Evolutionary conservation across 2,888 invertebrate genomes (phyloP).

Genomic region (Synergus laeviventris): DNA sequence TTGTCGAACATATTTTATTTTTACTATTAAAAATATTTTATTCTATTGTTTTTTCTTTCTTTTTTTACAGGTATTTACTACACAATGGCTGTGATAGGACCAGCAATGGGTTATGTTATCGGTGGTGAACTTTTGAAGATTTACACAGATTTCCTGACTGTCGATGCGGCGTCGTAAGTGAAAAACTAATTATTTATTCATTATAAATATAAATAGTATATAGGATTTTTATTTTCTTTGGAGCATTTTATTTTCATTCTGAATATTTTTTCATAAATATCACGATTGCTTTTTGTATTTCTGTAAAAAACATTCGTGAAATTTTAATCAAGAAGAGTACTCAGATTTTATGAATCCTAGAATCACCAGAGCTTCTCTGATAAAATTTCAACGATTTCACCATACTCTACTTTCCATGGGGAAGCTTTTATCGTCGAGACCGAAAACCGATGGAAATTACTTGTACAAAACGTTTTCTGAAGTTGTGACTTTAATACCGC

Average conservation of each 20-base stretch:
- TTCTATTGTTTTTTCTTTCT: neutral
- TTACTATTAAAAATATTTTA: too few species aligned
- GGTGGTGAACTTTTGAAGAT: slow-evolving; percentile 89
- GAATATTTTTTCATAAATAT: neutral
- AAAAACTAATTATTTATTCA: neutral
- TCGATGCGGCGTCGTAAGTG: slow-evolving; percentile 83
- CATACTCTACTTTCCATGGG: neutral
- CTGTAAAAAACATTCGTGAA: neutral
- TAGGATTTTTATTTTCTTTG: neutral
- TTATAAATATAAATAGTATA: neutral
- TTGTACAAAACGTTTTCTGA: slow-evolving; percentile 5
- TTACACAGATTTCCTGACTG: slow-evolving; percentile 84
- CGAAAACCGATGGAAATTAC: slow-evolving; percentile 6
- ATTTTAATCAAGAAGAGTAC: neutral
- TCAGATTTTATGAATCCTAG: neutral
- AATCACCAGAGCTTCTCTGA: neutral
- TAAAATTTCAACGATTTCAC: neutral
- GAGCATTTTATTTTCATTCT: neutral
- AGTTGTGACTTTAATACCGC: slow-evolving; percentile 5
- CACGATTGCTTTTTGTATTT: neutral
- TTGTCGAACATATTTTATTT: too few species aligned
- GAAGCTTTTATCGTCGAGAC: slow-evolving; percentile 10
- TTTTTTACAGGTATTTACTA: slow-evolving; percentile 83
- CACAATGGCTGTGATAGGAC: slow-evolving; percentile 89
- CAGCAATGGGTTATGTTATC: slow-evolving; percentile 89